Conservation (phyloP, 2,888 invertebrate species). For the Drosophila neonasuta region DNA sequence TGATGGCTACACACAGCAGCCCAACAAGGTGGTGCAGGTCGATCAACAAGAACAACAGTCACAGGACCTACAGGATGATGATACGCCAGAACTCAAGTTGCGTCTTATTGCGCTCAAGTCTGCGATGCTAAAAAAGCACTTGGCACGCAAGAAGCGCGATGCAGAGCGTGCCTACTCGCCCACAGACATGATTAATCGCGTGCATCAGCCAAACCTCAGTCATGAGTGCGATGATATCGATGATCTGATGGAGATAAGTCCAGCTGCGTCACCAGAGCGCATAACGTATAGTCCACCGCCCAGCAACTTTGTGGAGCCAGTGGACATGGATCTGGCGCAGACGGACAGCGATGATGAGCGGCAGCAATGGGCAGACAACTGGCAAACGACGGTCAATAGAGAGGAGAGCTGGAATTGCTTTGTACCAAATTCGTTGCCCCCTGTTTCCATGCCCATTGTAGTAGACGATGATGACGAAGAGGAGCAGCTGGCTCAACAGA, state of each 20-base stretch:
- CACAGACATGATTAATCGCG: conserved; percentile 80
- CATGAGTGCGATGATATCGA: conserved; percentile 64
- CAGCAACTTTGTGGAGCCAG: conserved; percentile 58
- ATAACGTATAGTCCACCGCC: conserved; percentile 54
- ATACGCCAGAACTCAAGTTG: conserved; percentile 57
- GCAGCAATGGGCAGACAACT: conserved; percentile 48
- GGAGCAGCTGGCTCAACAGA: conserved; percentile 22
- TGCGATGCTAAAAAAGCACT: conserved; percentile 80
- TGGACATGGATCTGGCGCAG: conserved; percentile 82
- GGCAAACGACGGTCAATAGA: conserved; percentile 27
- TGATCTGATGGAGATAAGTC: conserved; percentile 80
- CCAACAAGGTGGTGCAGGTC: conserved; percentile 62
- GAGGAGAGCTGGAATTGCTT: conserved; percentile 62
- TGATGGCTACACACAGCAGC: conserved; percentile 17
- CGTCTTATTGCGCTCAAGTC: conserved; percentile 82
- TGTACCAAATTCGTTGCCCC: conserved; percentile 51
- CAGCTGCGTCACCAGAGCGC: conserved; percentile 79
- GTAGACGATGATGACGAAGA: conserved; percentile 59
- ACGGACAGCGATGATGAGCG: conserved; percentile 78
- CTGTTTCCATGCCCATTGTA: conserved; percentile 64
- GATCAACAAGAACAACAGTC: conserved; percentile 73
- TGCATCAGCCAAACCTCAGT: conserved; percentile 50
- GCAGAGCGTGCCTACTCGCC: conserved; percentile 81
- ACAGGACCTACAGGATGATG: conserved; percentile 28
- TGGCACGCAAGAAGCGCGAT: conserved; percentile 79